Conservation (phyloP, 2,888 invertebrate species). For the Pristionchus exspectatus region DNA sequence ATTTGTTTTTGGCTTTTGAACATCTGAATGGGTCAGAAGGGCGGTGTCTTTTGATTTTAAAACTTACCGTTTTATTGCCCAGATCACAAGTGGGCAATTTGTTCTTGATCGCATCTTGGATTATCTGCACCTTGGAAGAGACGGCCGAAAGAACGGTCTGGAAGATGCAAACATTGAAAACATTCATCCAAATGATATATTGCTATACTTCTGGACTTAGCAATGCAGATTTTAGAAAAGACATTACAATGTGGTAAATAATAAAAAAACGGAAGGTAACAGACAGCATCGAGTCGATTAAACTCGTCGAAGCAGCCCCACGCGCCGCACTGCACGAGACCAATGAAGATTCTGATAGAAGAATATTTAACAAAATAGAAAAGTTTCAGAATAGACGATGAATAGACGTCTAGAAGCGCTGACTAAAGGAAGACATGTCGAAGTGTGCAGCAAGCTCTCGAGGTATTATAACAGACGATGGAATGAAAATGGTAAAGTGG, state of each 20-base stretch:
- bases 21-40: too few species aligned
- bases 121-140: conserved; percentile 93
- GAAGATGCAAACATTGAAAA: background rate
- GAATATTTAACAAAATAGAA: background rate
- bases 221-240: too few species aligned
- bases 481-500: background rate
- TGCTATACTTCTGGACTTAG: too few species aligned
- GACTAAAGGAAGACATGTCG: too few species aligned
- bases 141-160: conserved; percentile 91
- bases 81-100: conserved; percentile 47
- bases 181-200: background rate
- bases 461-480: too few species aligned
- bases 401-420: background rate
- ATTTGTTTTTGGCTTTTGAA: too few species aligned
- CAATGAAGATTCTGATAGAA: conserved; percentile 87
- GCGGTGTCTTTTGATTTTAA: background rate
- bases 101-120: conserved; percentile 84
- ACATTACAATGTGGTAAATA: background rate
- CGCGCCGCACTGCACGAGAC: conserved; percentile 91
- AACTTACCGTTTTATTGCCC: conserved; percentile 28
- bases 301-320: conserved; percentile 99
- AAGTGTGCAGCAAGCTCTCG: too few species aligned
- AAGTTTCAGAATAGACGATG: too few species aligned
- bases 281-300: conserved; percentile 91
- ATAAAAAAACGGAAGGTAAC: conserved; percentile 9